Evolutionary conservation across 92 coral and sea anemone genomes (phyloP), one percentile per base, ranked within the genome.

Genomic region (Palythoa grandiflora): DNA sequence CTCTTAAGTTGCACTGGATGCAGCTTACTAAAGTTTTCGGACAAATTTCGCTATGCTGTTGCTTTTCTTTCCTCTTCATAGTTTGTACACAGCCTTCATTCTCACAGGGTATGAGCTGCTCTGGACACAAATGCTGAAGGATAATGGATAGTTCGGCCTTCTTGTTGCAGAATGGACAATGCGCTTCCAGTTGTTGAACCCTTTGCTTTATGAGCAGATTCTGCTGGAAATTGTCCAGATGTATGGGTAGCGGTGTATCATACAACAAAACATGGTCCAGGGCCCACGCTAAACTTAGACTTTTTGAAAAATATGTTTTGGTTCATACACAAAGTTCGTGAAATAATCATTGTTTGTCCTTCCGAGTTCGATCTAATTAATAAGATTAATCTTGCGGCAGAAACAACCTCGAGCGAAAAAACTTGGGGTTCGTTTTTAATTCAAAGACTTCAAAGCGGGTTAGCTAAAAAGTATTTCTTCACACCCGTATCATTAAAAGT

Each of bases 161-260:
- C 84, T 55, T 78, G 21, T 59, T 17, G 72, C 84, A 59, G 44
- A n/a, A 61, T 21, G 19, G 36, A 61, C 84, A 78, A 6, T 59
- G 51, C 12, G 71, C 70, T 20, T 78, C 54, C 84, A 78, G 1
- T 57, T 59, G 9, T 61, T 54, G 19, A 15, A 78, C 84, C 68
- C 63, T 78, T 39, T 20, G 57, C 71, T 78, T 78, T 28, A 78
- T 6, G 28, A 54, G 84, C 36, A 15, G 65, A 78, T 78, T 78
- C 47, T 78, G 84, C 84, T 79, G 84, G 55, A 79, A 79, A 5
- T 19, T 39, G 54, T 55, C 65, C 52, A 60, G 53, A 2, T 38
- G 13, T 9, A 39, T 59, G 10, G 73, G 84, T 72, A 60, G 7
- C 10, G 28, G 17, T 39, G n/a, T n/a, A 11, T 51, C 11, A 6